A percentile compares a stretch with the other conserved stretches of the same genome.
These are phyloP conservation scores for Etheostoma perlongum DNA, from an alignment of 2,797 vertebrate genomes.

Conservation along the genomic window DNA sequence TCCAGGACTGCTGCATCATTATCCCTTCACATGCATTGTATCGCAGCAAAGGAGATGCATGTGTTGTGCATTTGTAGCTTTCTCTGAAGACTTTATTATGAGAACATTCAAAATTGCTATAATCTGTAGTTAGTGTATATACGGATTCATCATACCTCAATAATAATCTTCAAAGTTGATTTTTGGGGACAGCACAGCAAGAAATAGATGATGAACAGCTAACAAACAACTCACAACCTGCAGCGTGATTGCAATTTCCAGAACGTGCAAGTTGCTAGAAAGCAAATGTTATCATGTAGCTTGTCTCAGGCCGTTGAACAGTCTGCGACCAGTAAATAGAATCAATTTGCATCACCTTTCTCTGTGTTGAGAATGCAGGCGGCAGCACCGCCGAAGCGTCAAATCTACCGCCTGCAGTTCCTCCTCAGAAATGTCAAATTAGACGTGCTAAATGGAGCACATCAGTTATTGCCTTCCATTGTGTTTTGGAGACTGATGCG, in stretches of 20 bases:
- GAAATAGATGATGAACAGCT: conserved; percentile 16
- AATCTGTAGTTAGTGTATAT: neutral
- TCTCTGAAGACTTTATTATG: neutral
- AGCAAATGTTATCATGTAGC: conserved; percentile 34
- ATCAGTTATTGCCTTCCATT: conserved; percentile 61
- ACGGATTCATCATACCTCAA: neutral
- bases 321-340: conserved; percentile 33
- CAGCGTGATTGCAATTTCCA: neutral
- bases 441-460: conserved; percentile 74
- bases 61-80: neutral
- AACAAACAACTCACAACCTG: neutral
- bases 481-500: conserved; percentile 52
- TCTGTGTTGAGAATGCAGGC: conserved; percentile 39
- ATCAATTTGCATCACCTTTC: conserved; percentile 43
- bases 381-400: conserved; percentile 50
- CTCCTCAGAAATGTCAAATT: conserved; percentile 72
- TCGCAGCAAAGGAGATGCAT: neutral
- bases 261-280: conserved; percentile 9
- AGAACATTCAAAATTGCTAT: neutral
- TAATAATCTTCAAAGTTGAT: neutral
- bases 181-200: neutral
- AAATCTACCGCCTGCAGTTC: conserved; percentile 69
- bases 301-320: conserved; percentile 31
- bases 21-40: neutral
- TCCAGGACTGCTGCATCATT: conserved; percentile 1